Conservation (phyloP, 37 sponge, comb jelly and placozoan species). For the Tethya wilhelma region DNA sequence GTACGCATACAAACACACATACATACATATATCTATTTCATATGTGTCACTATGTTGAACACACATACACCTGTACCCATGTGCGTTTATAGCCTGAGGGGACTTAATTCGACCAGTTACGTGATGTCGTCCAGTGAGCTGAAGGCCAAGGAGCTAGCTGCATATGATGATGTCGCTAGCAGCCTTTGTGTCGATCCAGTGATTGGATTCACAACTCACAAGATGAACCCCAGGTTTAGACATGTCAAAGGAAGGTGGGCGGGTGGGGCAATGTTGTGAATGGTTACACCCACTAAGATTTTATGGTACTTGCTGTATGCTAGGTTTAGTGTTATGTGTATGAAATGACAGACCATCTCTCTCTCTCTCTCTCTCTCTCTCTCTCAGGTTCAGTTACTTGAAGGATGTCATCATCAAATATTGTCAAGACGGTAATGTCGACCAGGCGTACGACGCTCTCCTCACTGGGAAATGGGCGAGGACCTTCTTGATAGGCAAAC, state of each 20-base stretch:
- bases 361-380: not conserved
- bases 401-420: slow-evolving; percentile 40
- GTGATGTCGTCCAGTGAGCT: slow-evolving; percentile 16
- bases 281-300: no score
- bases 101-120: no score
- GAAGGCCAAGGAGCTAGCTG: slow-evolving; percentile 75
- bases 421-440: slow-evolving; percentile 38
- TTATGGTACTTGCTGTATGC: no score
- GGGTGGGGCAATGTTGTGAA: not conserved
- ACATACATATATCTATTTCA: no score
- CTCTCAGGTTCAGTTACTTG: slow-evolving; percentile 29
- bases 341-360: not conserved
- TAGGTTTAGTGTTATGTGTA: not conserved
- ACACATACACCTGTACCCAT: no score
- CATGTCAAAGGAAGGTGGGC: slow-evolving; percentile 76
- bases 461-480: slow-evolving; percentile 80
- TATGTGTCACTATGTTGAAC: no score
- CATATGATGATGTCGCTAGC: slow-evolving; percentile 90
- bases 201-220: slow-evolving; percentile 91
- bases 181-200: slow-evolving; percentile 89
- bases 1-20: no score
- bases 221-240: slow-evolving; percentile 82
- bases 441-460: slow-evolving; percentile 68
- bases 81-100: no score
- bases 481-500: slow-evolving; percentile 79